phyloP scores from a whole-genome alignment of 2,797 vertebrate genomes.

The Gymnothorax reevesii region DNA sequence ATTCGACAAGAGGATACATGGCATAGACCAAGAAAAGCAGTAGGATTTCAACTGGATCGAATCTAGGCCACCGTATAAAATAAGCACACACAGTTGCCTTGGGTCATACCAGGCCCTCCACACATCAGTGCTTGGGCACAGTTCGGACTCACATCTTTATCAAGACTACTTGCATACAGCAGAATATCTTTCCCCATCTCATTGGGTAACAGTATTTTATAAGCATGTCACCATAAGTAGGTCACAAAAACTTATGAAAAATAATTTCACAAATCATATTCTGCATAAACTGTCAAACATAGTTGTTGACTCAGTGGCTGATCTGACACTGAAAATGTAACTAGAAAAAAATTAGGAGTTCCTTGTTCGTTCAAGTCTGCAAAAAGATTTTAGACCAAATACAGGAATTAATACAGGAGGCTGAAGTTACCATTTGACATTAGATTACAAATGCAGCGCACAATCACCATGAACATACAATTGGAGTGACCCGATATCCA shows the following conservation, averaged over 20 bases:
- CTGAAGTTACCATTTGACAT: neutral
- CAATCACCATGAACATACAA: too few relatives aligned
- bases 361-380: neutral
- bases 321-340: neutral
- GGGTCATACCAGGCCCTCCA: conserved; percentile 55
- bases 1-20: conserved; percentile 49
- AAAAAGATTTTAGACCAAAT: neutral
- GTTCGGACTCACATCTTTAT: neutral
- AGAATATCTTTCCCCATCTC: neutral
- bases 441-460: neutral
- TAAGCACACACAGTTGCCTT: conserved; percentile 49
- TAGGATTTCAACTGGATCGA: conserved; percentile 47
- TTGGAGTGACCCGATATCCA: too few relatives aligned
- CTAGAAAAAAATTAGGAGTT: neutral
- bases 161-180: neutral
- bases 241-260: neutral
- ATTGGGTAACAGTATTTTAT: neutral
- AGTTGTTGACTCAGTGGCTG: neutral
- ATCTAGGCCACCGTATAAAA: conserved; percentile 68
- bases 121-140: neutral
- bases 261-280: neutral
- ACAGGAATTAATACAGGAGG: neutral
- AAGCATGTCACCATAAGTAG: neutral
- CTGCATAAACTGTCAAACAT: neutral
- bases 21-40: conserved; percentile 5